Conservation (phyloP, 2,113 vertebrate species). For the Cephalopholis sonnerati region DNA sequence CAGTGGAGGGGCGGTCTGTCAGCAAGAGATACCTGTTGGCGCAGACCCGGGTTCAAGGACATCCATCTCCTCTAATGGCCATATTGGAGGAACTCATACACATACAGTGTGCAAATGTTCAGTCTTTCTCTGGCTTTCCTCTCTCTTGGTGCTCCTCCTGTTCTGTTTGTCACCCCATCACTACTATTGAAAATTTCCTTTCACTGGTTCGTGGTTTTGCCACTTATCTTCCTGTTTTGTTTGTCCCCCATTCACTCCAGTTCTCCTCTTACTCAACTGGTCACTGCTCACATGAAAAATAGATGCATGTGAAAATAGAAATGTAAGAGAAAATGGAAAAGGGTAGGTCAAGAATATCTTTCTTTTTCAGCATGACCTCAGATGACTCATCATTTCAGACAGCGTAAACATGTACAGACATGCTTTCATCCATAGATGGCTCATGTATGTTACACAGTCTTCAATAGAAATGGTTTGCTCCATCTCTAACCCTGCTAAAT, state of each 20-base stretch:
- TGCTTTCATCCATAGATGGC: not conserved
- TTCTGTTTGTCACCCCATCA: not conserved
- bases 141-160: not conserved
- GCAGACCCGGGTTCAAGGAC: slow-evolving; percentile 73
- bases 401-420: not conserved
- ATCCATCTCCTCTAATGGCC: slow-evolving; percentile 67
- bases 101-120: slow-evolving; percentile 25
- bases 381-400: not conserved
- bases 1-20: slow-evolving; percentile 67
- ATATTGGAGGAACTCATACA: slow-evolving; percentile 31
- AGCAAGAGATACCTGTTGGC: slow-evolving; percentile 72
- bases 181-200: not conserved
- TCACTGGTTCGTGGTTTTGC: not conserved
- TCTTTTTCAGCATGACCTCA: not conserved
- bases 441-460: not conserved
- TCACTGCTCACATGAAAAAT: slow-evolving; percentile 49
- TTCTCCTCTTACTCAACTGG: not conserved
- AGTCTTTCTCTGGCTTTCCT: not conserved
- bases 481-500: not conserved
- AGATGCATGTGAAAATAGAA: slow-evolving; percentile 38
- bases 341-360: not conserved
- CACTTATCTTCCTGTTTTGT: slow-evolving; percentile 3
- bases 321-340: slow-evolving; percentile 9
- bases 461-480: not conserved
- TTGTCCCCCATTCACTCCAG: not conserved